phyloP scores from a whole-genome alignment of 1,140 invertebrate genomes.

The Papilio helenus region DNA sequence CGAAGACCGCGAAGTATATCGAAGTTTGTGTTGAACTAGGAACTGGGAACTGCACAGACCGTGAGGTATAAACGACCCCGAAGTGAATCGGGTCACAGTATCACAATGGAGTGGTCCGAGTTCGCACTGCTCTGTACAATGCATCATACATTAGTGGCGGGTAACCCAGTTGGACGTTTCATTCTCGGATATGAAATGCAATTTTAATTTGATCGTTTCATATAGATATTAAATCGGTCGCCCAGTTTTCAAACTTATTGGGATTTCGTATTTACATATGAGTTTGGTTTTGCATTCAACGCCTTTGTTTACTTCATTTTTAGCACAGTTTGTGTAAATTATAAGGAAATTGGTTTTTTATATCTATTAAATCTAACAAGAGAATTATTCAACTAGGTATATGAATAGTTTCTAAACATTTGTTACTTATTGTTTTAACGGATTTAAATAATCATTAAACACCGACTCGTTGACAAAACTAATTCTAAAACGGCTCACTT shows the following conservation, averaged over 20 bases:
- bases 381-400: neutral
- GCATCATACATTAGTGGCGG: conserved; percentile 55
- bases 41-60: conserved; percentile 43
- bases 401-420: neutral
- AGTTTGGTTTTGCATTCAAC: neutral
- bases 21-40: conserved; percentile 4
- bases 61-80: conserved; percentile 45
- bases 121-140: conserved; percentile 52
- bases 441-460: conserved; percentile 18
- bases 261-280: conserved; percentile 18
- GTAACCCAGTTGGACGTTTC: conserved; percentile 35
- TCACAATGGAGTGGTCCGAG: conserved; percentile 52
- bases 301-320: neutral
- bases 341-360: neutral
- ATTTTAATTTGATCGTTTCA: conserved; percentile 45
- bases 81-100: conserved; percentile 53
- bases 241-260: conserved; percentile 27
- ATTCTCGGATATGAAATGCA: conserved; percentile 40
- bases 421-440: neutral
- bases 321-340: neutral
- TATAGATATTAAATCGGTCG: conserved; percentile 23
- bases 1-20: conserved; percentile 1
- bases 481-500: conserved; percentile 28
- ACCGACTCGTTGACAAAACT: conserved; percentile 23
- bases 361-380: neutral